phyloP scores from a whole-genome alignment of 2,797 vertebrate species.

The Miichthys miiuy region DNA sequence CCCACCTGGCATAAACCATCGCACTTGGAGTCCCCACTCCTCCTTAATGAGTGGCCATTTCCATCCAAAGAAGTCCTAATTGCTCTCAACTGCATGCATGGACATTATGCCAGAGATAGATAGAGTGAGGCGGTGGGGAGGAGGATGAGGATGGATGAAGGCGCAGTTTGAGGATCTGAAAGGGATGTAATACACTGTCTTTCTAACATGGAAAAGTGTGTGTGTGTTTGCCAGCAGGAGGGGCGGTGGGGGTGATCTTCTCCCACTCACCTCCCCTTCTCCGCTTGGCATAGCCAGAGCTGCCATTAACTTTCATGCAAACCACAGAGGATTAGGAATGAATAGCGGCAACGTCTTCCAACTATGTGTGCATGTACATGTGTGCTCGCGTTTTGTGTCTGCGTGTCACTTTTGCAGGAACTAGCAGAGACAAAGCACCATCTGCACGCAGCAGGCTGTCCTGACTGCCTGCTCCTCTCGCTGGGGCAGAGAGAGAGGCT shows the following conservation, averaged over 20 bases:
- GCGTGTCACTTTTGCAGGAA: constrained; percentile 69
- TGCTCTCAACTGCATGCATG: constrained; percentile 65
- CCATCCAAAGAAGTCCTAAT: constrained; percentile 73
- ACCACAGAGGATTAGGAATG: constrained; percentile 71
- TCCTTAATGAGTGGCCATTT: constrained; percentile 77
- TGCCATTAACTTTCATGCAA: constrained; percentile 73
- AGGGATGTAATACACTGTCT: constrained; percentile 50
- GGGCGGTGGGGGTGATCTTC: constrained; percentile 21
- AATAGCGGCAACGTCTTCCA: constrained; percentile 64
- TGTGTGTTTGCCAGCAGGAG: constrained; percentile 50
- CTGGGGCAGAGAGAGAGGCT: constrained; percentile 65
- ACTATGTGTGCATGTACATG: constrained; percentile 54
- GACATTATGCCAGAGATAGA: constrained; percentile 62
- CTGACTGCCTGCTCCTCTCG: constrained; percentile 70
- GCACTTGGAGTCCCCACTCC: constrained; percentile 65
- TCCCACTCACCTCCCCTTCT: constrained; percentile 51
- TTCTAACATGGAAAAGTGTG: constrained; percentile 47
- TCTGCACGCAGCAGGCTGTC: constrained; percentile 80
- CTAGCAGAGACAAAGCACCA: constrained; percentile 78
- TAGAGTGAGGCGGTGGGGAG: constrained; percentile 2
- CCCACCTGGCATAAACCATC: constrained; percentile 75
- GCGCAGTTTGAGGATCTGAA: constrained; percentile 53
- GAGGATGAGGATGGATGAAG: constrained; percentile 34
- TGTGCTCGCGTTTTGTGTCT: constrained; percentile 45
- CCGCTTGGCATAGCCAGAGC: constrained; percentile 55